A percentile compares a stretch with the other conserved stretches of the same genome.
These are phyloP conservation scores for Drosophila helvetica DNA, from an alignment of 2,888 invertebrate species.

Conservation along the genomic window DNA sequence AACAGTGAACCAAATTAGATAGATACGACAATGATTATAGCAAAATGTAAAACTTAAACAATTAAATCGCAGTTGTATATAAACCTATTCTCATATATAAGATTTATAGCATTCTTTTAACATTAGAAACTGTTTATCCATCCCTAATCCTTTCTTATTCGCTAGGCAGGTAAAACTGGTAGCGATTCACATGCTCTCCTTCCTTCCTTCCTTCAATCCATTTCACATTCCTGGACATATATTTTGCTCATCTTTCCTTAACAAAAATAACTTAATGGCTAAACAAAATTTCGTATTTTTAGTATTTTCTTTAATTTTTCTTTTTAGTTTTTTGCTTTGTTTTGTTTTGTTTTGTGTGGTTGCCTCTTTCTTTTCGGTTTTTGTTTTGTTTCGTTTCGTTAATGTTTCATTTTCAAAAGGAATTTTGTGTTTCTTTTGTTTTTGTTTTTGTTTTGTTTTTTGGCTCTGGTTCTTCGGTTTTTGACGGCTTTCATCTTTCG, in stretches of 20 bases:
- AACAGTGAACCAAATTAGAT: constrained; percentile 74
- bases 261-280: constrained; percentile 52
- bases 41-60: constrained; percentile 64
- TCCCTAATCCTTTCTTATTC: constrained; percentile 33
- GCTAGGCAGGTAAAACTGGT: constrained; percentile 83
- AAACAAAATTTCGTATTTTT: constrained; percentile 56
- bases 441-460: constrained; percentile 23
- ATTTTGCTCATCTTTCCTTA: constrained; percentile 28
- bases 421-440: constrained; percentile 44
- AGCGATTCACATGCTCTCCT: constrained; percentile 63
- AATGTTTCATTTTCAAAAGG: constrained; percentile 50
- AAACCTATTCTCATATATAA: constrained; percentile 30
- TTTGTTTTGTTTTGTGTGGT: constrained; percentile 50
- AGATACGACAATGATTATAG: constrained; percentile 44
- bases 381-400: constrained; percentile 52
- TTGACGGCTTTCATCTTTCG: constrained; percentile 18
- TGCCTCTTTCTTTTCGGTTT: constrained; percentile 73
- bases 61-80: constrained; percentile 75
- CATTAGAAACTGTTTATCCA: constrained; percentile 9
- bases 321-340: constrained; percentile 24
- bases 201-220: not conserved
- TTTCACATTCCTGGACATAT: not conserved
- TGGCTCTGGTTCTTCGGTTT: constrained; percentile 22
- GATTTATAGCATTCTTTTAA: constrained; percentile 30
- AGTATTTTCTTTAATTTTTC: constrained; percentile 32